Evolutionary conservation across 2,797 vertebrate species (phyloP).

Genomic region (Epinephelus coioides): DNA sequence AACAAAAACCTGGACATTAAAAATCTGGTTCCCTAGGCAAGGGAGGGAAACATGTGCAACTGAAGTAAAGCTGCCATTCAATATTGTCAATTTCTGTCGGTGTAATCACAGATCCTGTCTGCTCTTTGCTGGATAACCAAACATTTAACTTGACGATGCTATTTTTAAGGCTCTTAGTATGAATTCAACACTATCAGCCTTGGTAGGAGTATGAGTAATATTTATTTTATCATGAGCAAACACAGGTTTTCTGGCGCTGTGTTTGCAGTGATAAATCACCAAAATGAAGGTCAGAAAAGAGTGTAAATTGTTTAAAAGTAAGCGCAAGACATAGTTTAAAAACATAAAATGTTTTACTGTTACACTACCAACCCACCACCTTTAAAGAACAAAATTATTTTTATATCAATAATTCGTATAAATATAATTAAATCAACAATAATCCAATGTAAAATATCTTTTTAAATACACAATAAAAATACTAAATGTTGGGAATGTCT

Average conservation of each 20-base stretch:
- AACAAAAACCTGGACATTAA: conserved; percentile 79
- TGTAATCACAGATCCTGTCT: conserved; percentile 13
- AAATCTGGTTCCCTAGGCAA: conserved; percentile 54
- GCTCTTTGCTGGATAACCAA: conserved; percentile 14
- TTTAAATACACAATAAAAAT: neutral
- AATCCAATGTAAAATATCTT: neutral
- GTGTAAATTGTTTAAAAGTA: neutral
- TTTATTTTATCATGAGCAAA: conserved; percentile 40
- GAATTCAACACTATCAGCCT: conserved; percentile 24
- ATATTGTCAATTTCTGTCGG: conserved; percentile 40
- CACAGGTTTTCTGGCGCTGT: conserved; percentile 1
- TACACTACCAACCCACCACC: neutral
- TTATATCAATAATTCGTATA: neutral
- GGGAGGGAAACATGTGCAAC: conserved; percentile 47
- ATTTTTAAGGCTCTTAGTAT: conserved; percentile 36
- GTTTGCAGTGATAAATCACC: conserved; percentile 12
- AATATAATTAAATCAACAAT: neutral
- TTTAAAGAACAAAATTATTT: neutral
- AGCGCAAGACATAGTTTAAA: neutral
- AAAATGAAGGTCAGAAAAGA: conserved; percentile 17
- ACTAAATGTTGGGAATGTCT: conserved; percentile 16
- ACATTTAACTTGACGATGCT: conserved; percentile 9
- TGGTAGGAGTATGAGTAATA: conserved; percentile 7
- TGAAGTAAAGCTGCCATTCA: conserved; percentile 56
- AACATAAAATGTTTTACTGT: neutral